phyloP scores from a whole-genome alignment of 2,797 vertebrate species.

The Myotis myotis region DNA sequence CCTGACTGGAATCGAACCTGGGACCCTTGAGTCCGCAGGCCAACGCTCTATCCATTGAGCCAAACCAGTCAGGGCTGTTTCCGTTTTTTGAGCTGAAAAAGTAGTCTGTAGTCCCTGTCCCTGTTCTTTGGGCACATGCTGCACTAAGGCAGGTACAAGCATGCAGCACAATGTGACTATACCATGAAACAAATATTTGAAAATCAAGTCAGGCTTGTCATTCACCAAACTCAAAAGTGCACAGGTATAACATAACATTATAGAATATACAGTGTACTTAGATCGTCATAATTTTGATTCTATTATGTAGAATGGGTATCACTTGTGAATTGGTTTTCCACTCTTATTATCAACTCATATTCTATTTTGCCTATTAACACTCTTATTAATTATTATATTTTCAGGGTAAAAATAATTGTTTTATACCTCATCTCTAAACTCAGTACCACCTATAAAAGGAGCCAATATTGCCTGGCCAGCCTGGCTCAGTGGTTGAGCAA shows the following conservation, averaged over 20 bases:
- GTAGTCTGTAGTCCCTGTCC: neutral
- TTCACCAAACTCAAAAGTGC: neutral
- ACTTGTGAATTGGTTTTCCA: neutral
- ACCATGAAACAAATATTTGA: conserved; percentile 2
- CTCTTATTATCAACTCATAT: conserved; percentile 27
- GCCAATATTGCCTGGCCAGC: no score
- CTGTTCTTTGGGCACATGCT: neutral
- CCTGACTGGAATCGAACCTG: no score
- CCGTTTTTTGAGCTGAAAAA: neutral
- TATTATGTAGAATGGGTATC: neutral
- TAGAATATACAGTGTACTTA: neutral
- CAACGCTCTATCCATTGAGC: no score
- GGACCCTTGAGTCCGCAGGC: no score
- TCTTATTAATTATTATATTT: conserved; percentile 19
- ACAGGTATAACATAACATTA: neutral
- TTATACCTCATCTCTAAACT: neutral
- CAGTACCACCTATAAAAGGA: neutral
- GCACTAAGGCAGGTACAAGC: neutral
- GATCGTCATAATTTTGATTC: conserved; percentile 34
- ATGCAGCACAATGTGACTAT: neutral
- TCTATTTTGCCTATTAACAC: neutral
- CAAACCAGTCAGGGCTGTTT: neutral
- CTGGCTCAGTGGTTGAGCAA: no score
- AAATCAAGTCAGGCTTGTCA: neutral
- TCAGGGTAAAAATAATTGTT: conserved; percentile 9